phyloP scores from a whole-genome alignment of 1,140 invertebrate genomes.

The Diabrotica undecimpunctata region DNA sequence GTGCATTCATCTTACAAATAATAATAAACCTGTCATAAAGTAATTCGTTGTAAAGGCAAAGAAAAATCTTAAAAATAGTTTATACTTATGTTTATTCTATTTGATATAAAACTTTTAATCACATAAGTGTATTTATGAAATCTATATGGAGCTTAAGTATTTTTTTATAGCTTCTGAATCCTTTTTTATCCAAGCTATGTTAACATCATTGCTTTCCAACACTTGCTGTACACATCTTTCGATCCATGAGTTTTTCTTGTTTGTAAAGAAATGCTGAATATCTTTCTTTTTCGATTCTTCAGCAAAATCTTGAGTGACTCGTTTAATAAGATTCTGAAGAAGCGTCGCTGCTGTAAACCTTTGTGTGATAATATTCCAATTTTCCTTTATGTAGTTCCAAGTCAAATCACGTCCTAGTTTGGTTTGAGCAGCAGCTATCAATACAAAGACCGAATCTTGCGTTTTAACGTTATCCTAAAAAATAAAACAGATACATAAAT shows the following conservation, averaged over 20 bases:
- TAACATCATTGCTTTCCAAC: conserved; percentile 83
- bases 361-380: conserved; percentile 69
- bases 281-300: conserved; percentile 74
- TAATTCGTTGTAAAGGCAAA: too few relatives aligned
- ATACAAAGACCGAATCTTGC: conserved; percentile 86
- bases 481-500: conserved; percentile 1
- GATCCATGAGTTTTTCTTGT: conserved; percentile 70
- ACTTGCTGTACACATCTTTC: conserved; percentile 84
- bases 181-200: conserved; percentile 77
- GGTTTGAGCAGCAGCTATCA: conserved; percentile 76
- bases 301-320: conserved; percentile 82
- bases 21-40: too few relatives aligned
- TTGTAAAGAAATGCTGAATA: conserved; percentile 79
- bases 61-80: too few relatives aligned
- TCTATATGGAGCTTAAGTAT: conserved; percentile 47
- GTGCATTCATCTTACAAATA: too few relatives aligned
- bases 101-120: too few relatives aligned
- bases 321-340: conserved; percentile 76
- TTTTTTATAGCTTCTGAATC: conserved; percentile 61
- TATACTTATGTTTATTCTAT: too few relatives aligned
- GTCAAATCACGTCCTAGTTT: conserved; percentile 75
- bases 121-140: too few relatives aligned
- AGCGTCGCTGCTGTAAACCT: conserved; percentile 62
- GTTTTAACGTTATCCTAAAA: conserved; percentile 79
- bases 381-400: conserved; percentile 87